Evolutionary conservation across 2,113 vertebrate genomes (phyloP).

Genomic region (Hyperopisus bebe): DNA sequence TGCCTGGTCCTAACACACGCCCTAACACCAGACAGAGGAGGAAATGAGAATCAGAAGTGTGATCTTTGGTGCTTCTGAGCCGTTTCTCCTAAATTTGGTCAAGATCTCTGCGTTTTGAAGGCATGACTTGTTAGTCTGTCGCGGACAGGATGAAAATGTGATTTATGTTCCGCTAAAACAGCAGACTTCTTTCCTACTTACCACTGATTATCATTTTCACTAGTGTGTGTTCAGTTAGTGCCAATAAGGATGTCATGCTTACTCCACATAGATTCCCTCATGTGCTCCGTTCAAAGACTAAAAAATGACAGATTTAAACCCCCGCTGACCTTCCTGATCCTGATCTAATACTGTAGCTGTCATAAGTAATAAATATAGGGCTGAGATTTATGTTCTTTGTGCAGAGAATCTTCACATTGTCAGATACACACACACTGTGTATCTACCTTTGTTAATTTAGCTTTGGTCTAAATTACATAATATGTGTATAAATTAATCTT

Average conservation of each 20-base stretch:
- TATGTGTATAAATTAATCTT: background rate
- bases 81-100: background rate
- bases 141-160: background rate
- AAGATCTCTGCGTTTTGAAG: background rate
- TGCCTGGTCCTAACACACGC: background rate
- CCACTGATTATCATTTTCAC: background rate
- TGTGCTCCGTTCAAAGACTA: background rate
- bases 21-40: background rate
- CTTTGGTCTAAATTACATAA: background rate
- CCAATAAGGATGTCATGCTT: background rate
- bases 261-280: background rate
- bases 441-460: background rate
- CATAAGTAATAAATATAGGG: background rate
- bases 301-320: background rate
- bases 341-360: constrained; percentile 3
- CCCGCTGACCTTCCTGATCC: background rate
- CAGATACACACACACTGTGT: background rate
- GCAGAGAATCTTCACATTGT: background rate
- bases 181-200: background rate
- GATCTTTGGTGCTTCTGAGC: background rate
- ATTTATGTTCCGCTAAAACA: background rate
- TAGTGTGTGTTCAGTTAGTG: background rate
- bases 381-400: background rate
- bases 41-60: background rate
- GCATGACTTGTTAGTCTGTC: background rate